These are phyloP conservation scores for Echeneis naucrates DNA, from an alignment of 2,797 vertebrate species.

Conservation along the genomic window DNA sequence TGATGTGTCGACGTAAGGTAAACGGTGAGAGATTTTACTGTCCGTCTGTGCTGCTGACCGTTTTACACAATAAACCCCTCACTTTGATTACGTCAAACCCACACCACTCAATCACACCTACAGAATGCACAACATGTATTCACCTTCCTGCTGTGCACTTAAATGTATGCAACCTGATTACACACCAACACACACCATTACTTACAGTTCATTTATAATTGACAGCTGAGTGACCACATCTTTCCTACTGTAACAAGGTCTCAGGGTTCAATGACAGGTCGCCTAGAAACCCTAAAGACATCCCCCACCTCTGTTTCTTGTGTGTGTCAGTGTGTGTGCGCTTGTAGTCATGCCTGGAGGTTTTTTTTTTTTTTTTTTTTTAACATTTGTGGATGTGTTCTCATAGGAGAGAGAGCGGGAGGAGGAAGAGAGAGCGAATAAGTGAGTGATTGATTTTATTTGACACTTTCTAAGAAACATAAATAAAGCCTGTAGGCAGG, in stretches of 20 bases:
- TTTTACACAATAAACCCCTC: constrained; percentile 61
- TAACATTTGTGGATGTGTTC: constrained; percentile 11
- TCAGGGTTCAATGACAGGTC: constrained; percentile 66
- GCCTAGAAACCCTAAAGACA: constrained; percentile 42
- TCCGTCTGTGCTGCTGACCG: constrained; percentile 36
- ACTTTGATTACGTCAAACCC: constrained; percentile 61
- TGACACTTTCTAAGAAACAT: constrained; percentile 62
- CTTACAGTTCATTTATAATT: constrained; percentile 64
- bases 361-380: too few relatives aligned
- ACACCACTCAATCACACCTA: constrained; percentile 13
- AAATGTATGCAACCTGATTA: constrained; percentile 41
- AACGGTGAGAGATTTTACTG: constrained; percentile 48
- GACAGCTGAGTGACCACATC: constrained; percentile 62
- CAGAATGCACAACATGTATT: constrained; percentile 7
- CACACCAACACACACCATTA: constrained; percentile 57
- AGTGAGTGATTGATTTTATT: constrained; percentile 65
- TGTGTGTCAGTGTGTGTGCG: background rate
- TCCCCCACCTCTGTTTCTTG: constrained; percentile 25
- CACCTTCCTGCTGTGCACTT: constrained; percentile 37
- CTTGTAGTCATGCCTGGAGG: constrained; percentile 9
- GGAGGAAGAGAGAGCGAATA: constrained; percentile 8
- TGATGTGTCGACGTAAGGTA: constrained; percentile 35
- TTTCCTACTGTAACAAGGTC: constrained; percentile 59
- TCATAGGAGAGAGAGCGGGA: background rate
- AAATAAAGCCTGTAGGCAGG: constrained; percentile 54